A percentile compares a stretch with the other conserved stretches of the same genome.
These are phyloP conservation scores for Acrobeloides nanus DNA, from an alignment of 2,888 invertebrate species.

Conservation along the genomic window DNA sequence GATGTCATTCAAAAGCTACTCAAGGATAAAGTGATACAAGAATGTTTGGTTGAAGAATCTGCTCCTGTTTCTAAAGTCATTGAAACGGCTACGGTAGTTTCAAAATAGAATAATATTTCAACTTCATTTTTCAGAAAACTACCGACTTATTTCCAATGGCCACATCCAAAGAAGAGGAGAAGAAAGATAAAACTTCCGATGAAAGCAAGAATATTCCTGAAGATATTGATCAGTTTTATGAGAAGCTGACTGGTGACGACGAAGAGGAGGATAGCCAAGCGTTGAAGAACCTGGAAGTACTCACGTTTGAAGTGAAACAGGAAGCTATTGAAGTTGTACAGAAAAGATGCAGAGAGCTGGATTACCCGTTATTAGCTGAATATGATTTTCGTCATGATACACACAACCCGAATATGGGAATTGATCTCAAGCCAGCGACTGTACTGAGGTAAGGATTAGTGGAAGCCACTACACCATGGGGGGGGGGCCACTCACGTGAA, in stretches of 20 bases:
- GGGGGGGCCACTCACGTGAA: too few species aligned
- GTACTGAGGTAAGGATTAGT: slow-evolving; percentile 58
- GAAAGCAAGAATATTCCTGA: too few species aligned
- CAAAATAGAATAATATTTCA: too few species aligned
- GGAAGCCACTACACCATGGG: too few species aligned
- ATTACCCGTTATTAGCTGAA: slow-evolving; percentile 90
- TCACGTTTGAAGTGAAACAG: slow-evolving; percentile 57
- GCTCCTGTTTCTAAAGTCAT: too few species aligned
- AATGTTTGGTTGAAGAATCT: slow-evolving; percentile 73
- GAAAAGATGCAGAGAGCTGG: slow-evolving; percentile 92
- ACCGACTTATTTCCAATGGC: too few species aligned
- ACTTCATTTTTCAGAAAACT: too few species aligned
- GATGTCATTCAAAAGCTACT: slow-evolving; percentile 87
- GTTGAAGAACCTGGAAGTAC: slow-evolving; percentile 57
- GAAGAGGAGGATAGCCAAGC: slow-evolving; percentile 84
- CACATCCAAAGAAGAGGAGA: too few species aligned
- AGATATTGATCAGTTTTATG: slow-evolving; percentile 48
- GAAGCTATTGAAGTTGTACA: slow-evolving; percentile 94
- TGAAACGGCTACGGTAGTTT: too few species aligned
- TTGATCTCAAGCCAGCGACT: slow-evolving; percentile 53
- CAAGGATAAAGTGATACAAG: slow-evolving; percentile 77
- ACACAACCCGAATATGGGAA: slow-evolving; percentile 72
- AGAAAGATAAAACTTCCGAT: too few species aligned
- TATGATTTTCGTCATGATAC: slow-evolving; percentile 79
- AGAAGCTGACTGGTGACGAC: slow-evolving; percentile 63